These are phyloP conservation scores for Anoplopoma fimbria DNA, from an alignment of 2,113 vertebrate genomes.

Conservation along the genomic window DNA sequence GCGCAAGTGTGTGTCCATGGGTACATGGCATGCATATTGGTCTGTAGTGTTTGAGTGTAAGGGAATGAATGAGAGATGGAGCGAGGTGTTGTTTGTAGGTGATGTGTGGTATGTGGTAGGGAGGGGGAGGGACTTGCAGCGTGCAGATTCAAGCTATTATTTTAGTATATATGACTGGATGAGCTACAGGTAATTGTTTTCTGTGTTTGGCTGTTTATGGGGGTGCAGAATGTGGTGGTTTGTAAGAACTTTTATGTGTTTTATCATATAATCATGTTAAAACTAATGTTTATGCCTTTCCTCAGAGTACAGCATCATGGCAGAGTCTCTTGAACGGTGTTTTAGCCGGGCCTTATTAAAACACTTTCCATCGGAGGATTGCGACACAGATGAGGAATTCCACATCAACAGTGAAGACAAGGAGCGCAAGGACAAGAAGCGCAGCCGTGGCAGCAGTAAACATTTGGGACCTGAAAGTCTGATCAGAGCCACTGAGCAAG, in stretches of 20 bases:
- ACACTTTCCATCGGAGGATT: conserved; percentile 96
- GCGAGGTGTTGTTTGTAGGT: neutral
- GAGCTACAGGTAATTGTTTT: neutral
- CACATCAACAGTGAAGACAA: conserved; percentile 89
- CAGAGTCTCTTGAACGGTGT: conserved; percentile 94
- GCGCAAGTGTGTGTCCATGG: conserved; percentile 32
- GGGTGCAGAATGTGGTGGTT: neutral
- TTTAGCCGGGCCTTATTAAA: conserved; percentile 95
- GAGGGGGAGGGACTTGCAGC: neutral
- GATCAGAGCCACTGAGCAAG: conserved; percentile 86
- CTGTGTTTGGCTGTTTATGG: neutral
- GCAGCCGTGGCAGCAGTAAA: conserved; percentile 79
- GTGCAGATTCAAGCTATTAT: neutral
- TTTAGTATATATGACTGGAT: neutral
- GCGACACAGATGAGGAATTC: conserved; percentile 97
- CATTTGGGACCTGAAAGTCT: conserved; percentile 84
- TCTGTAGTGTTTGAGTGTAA: neutral
- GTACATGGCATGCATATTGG: neutral
- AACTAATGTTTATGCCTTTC: neutral
- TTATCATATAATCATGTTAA: neutral
- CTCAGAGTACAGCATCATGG: conserved; percentile 97
- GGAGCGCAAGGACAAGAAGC: conserved; percentile 91
- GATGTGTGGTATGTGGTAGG: neutral
- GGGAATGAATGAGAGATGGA: neutral
- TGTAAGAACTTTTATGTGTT: neutral